Evolutionary conservation across 2,888 invertebrate genomes (phyloP).

Genomic region (Ecdyonurus torrentis): DNA sequence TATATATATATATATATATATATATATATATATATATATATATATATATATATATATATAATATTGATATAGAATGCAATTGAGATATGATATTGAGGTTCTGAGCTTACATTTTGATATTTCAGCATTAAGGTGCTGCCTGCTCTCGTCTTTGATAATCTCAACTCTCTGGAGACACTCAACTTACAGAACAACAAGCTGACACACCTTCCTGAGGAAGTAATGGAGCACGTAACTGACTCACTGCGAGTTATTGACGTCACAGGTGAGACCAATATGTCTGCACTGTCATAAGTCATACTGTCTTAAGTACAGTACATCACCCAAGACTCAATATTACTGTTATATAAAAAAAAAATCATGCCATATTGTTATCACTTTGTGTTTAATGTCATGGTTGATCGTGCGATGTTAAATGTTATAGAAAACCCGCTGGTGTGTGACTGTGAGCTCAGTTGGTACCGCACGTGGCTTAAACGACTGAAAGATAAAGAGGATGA

Average conservation of each 20-base stretch:
- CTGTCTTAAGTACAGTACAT: no score
- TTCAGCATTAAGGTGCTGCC: constrained; percentile 66
- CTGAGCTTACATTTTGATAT: no score
- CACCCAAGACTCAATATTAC: no score
- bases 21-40: not conserved
- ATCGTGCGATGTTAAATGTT: no score
- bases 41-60: not conserved
- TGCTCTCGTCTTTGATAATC: constrained; percentile 68
- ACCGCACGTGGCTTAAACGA: constrained; percentile 61
- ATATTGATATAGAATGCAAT: not conserved
- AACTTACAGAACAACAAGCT: constrained; percentile 80
- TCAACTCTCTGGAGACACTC: constrained; percentile 76
- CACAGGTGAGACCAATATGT: no score
- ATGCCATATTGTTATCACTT: no score
- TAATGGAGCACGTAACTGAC: constrained; percentile 77
- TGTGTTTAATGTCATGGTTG: no score
- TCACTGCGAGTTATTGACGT: constrained; percentile 74
- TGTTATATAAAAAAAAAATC: no score
- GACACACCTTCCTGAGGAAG: constrained; percentile 65
- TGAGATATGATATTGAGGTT: not conserved
- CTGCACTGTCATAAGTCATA: no score
- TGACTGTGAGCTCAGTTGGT: constrained; percentile 79
- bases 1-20: not conserved
- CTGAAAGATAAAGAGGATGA: constrained; percentile 69
- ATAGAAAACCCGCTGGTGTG: constrained; percentile 78